Base-by-base conservation (phyloP, 2,797 vertebrate species). In the Sebastes miniatus region DNA sequence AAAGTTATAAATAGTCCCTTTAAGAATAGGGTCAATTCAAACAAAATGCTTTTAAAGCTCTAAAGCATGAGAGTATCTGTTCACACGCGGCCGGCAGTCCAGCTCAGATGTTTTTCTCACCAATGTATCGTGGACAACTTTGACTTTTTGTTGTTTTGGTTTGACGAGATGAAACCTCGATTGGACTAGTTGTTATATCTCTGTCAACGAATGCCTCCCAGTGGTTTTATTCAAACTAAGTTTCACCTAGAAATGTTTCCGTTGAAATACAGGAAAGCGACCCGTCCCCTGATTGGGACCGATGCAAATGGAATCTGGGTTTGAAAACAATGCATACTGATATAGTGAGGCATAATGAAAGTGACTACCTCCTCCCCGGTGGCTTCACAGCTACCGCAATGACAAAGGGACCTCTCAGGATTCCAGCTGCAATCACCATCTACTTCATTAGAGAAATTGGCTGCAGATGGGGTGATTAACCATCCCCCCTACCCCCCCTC, bases 361-460 rank as follows among this genome's bases (percentile, higher is more conserved):
- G 39, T 6, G 67, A 64, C 36, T 71, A 43, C 50, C 52, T 69
- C 24, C 69, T 78, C 78, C 69, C 84, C 3, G 2, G 29, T 76
- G 80, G 62, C 22, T 78, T 80, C 68, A 56, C 63, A 71, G 68
- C 64, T 24, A 47, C 47, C 18, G n/a, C 61, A 71, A 66, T 73
- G 80, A 86, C 77, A 83, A 83, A 76, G 63, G 34, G 24, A 81
- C 20, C 76, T 71, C 83, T 72, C 71, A 79, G 84, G 88, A 76
- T 59, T 77, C 57, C 87, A 87, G 69, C 79, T 88, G 89, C 84
- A 79, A 89, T 90, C 86, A 80, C 72, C 77, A 71, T 76, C 85
- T 64, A 80, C 89, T 83, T 91, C 81, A 91, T 92, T 91, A 92
- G 67, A 86, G 71, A 79, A 82, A 93, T 89, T 86, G 91, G 72